Base-by-base conservation (phyloP, 2,797 vertebrate species). In the Peromyscus aztecus region DNA sequence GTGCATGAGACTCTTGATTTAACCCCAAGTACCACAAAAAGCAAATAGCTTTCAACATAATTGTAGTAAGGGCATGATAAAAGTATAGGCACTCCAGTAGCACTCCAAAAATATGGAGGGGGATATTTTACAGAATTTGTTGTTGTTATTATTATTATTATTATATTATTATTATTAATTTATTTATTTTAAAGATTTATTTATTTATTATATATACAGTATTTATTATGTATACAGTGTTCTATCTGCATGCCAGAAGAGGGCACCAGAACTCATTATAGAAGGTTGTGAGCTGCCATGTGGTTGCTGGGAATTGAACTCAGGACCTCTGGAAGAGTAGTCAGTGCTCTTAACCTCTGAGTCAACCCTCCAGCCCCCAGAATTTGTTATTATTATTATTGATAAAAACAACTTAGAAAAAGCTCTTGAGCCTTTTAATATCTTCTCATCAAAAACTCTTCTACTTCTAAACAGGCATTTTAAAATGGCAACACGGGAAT, bases 381-480 rank as follows among this genome's bases (percentile, higher is more conserved):
- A 76, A 43, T 69, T 67, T 92, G 23, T 82, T 37, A 29, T 55
- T 85, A 40, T 75, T 34, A 73, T 69, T 65, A 89, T 57, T 95
- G 89, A 76, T 52, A 89, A 90, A 80, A 52, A 87, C 12, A 81
- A 67, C 80, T 89, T 91, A 77, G 55, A 16, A 52, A 69, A 69
- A 9, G 43, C 21, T 24, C 65, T 49, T 10, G 67, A 63, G 27
- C 27, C 37, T 76, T 76, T 76, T 49, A 69, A 7, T 49, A 49
- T 14, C 49, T 13, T 85, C 23, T 90, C 88, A 91, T 34, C 67
- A 89, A 57, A 43, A 76, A 14, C 29, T 84, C n/a, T 85, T 89
- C 57, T 63, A 91, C 19, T 94, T 85, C 29, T 94, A 90, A 71
- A 67, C 10, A 97, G 69, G 76, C 4, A 49, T 84, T 92, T 85